phyloP scores from a whole-genome alignment of 2,797 vertebrate genomes.

The Hydrocynus forskahlii region DNA sequence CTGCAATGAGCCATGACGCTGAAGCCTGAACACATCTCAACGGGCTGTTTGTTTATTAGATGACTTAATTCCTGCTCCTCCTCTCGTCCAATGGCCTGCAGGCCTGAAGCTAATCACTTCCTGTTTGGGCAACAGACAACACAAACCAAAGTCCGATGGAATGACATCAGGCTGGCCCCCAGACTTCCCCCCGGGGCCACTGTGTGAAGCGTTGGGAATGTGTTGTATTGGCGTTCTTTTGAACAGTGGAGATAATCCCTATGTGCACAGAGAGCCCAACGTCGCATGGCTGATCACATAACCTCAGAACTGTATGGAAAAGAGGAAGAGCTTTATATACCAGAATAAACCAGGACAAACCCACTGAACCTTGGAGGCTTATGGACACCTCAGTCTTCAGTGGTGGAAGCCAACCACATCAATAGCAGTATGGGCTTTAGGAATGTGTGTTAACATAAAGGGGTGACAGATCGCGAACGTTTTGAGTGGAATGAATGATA shows the following conservation, averaged over 20 bases:
- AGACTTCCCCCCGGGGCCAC: constrained; percentile 58
- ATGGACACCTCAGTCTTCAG: neutral
- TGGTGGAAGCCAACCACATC: neutral
- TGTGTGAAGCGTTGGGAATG: constrained; percentile 77
- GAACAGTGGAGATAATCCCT: constrained; percentile 77
- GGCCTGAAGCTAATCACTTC: constrained; percentile 72
- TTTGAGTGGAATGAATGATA: neutral
- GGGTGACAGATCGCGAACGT: too few species aligned
- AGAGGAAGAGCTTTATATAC: constrained; percentile 26
- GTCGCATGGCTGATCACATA: constrained; percentile 48
- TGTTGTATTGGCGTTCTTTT: constrained; percentile 75
- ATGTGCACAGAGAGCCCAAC: constrained; percentile 67
- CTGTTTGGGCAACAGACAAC: constrained; percentile 64
- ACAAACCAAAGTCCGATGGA: constrained; percentile 69
- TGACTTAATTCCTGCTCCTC: constrained; percentile 37
- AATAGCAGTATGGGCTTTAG: neutral
- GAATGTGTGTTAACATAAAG: constrained; percentile 1
- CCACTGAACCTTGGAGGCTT: constrained; percentile 17
- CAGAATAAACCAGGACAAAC: constrained; percentile 13
- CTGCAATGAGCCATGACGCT: neutral
- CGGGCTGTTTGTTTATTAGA: constrained; percentile 69
- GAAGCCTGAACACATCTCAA: neutral
- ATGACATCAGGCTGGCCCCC: constrained; percentile 74
- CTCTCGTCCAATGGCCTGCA: constrained; percentile 63
- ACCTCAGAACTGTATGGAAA: constrained; percentile 38